Percentiles rank a stretch among this genome's conserved stretches.
These are phyloP conservation scores for Choloepus didactylus DNA, from an alignment of 2,797 vertebrate genomes.

Conservation along the genomic window DNA sequence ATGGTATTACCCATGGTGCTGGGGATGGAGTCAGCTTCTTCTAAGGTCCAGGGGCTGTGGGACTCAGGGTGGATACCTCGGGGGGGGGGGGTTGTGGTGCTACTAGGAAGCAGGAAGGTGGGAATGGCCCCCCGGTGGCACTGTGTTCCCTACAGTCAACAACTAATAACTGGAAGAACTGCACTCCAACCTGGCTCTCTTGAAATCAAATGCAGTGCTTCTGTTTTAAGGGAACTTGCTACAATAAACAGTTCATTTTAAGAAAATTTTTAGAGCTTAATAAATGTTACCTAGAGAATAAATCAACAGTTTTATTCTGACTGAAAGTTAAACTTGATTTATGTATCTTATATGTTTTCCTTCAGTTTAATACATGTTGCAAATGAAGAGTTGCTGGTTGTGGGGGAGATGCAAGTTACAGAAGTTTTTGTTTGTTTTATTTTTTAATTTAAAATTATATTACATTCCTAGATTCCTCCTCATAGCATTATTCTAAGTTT, in stretches of 20 bases:
- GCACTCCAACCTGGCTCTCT: background rate
- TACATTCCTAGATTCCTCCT: background rate
- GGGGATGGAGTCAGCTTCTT: background rate
- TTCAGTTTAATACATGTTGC: background rate
- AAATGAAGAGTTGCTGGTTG: slow-evolving; percentile 18
- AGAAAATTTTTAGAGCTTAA: background rate
- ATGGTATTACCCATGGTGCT: background rate
- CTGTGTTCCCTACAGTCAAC: background rate
- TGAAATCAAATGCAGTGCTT: background rate
- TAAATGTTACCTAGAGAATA: background rate
- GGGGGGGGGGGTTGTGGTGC: background rate
- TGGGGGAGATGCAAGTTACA: background rate
- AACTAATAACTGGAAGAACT: background rate
- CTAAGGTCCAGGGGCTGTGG: no score
- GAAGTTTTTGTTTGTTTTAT: background rate
- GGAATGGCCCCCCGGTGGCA: no score
- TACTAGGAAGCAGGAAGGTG: background rate
- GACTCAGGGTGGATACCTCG: background rate
- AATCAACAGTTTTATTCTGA: slow-evolving; percentile 7
- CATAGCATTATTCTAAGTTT: background rate
- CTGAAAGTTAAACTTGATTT: slow-evolving; percentile 30
- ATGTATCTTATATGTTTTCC: background rate
- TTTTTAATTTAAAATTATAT: slow-evolving; percentile 47
- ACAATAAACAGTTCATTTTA: background rate
- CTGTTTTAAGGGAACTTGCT: background rate